Evolutionary conservation across 2,797 vertebrate species (phyloP).

Genomic region (Echiichthys vipera): DNA sequence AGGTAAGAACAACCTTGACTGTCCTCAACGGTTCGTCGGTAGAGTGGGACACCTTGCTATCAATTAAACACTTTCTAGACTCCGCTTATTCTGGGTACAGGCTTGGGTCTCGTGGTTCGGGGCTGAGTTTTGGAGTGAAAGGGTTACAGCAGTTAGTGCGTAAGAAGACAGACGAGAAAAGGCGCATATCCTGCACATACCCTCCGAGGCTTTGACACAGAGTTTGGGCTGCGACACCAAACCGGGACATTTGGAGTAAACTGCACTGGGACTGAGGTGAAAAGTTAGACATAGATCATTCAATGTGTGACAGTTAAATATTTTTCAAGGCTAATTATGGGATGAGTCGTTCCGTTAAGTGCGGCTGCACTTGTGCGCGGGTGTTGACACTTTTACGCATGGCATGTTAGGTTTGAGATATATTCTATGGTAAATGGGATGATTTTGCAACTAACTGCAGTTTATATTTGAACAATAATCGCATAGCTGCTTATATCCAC

Average conservation of each 20-base stretch:
- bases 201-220: constrained; percentile 57
- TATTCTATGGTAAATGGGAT: not conserved
- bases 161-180: constrained; percentile 72
- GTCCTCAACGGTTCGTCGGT: not conserved
- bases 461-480: not conserved
- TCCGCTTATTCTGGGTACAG: constrained; percentile 33
- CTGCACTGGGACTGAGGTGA: constrained; percentile 65
- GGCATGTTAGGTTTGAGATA: constrained; percentile 21
- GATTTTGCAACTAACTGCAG: not conserved
- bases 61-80: constrained; percentile 36
- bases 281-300: constrained; percentile 39
- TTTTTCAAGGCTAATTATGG: not conserved
- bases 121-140: constrained; percentile 77
- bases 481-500: accelerated
- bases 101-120: constrained; percentile 56
- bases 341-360: constrained; percentile 17
- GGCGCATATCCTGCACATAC: constrained; percentile 62
- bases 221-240: constrained; percentile 61
- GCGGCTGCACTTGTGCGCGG: constrained; percentile 43
- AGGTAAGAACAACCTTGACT: constrained; percentile 84
- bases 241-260: constrained; percentile 51
- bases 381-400: constrained; percentile 58
- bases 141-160: constrained; percentile 80
- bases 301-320: not conserved
- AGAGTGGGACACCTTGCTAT: not conserved